A percentile compares a stretch with the other conserved stretches of the same genome.
These are phyloP conservation scores for Hypercompe scribonia DNA, from an alignment of 2,888 invertebrate genomes.

Conservation along the genomic window DNA sequence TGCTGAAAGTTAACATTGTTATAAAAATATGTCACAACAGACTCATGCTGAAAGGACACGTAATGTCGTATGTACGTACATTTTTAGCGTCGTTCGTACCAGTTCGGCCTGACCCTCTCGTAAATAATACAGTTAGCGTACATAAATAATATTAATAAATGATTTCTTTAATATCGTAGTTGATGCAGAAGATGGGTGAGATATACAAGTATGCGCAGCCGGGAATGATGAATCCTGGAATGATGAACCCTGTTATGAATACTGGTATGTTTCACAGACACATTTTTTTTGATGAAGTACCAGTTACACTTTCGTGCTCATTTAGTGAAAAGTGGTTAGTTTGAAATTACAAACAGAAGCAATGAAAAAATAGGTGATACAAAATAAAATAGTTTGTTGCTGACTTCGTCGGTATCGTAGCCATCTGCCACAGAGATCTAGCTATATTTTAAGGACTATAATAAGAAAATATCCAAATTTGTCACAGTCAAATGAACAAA, in stretches of 20 bases:
- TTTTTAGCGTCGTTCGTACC: background rate
- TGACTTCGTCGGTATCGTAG: too few species aligned
- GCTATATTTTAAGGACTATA: too few species aligned
- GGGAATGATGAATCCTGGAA: conserved; percentile 74
- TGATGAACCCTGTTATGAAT: conserved; percentile 80
- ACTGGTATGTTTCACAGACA: conserved; percentile 69
- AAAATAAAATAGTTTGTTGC: too few species aligned
- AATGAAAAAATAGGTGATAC: too few species aligned
- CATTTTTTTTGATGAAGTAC: too few species aligned
- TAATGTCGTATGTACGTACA: background rate
- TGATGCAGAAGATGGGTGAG: conserved; percentile 82
- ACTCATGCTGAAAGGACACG: background rate
- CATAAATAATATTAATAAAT: background rate
- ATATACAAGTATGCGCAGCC: conserved; percentile 78
- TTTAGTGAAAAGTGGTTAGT: too few species aligned
- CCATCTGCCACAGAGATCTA: too few species aligned
- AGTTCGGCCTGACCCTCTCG: background rate
- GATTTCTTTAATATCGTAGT: conserved; percentile 59
- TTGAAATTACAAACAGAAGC: too few species aligned
- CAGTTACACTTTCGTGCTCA: too few species aligned
- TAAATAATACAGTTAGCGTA: background rate
- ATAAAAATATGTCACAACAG: background rate
- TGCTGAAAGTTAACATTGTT: background rate
- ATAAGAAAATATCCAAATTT: too few species aligned
- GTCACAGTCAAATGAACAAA: too few species aligned